phyloP scores from a whole-genome alignment of 2,888 invertebrate species.

The Gymnocheta viridis region DNA sequence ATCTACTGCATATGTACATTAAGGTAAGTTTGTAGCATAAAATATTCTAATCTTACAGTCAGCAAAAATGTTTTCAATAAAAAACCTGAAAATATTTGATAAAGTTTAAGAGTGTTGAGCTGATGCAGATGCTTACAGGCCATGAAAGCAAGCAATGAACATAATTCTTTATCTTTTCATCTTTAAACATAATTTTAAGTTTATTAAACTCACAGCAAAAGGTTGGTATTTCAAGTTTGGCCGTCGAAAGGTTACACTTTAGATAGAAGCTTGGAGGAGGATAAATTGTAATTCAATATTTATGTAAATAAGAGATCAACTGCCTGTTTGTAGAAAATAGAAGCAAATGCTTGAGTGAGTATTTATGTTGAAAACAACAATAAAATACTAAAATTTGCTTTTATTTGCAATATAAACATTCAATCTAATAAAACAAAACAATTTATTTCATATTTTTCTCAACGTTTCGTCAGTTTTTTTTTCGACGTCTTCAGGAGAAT shows the following conservation, averaged over 20 bases:
- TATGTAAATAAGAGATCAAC: too few relatives aligned
- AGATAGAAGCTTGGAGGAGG: not conserved
- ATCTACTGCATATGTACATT: not conserved
- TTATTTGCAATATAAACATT: too few relatives aligned
- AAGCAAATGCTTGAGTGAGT: too few relatives aligned
- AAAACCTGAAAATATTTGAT: not conserved
- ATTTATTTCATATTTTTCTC: too few relatives aligned
- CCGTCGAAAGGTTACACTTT: not conserved
- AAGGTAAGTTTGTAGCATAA: conserved; percentile 5
- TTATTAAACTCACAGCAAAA: not conserved
- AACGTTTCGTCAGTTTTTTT: too few relatives aligned
- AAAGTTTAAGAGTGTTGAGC: conserved; percentile 1
- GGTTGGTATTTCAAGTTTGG: not conserved
- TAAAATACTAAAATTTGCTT: too few relatives aligned
- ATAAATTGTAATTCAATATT: too few relatives aligned
- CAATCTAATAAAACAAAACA: too few relatives aligned
- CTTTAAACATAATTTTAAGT: not conserved
- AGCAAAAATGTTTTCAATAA: conserved; percentile 26
- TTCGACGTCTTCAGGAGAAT: too few relatives aligned
- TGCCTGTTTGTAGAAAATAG: too few relatives aligned
- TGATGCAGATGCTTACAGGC: not conserved
- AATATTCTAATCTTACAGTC: conserved; percentile 7
- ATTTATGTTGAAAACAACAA: too few relatives aligned
- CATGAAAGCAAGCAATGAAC: not conserved
- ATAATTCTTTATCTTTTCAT: not conserved